These are phyloP conservation scores for Pampusana beccarii DNA, from an alignment of 2,113 vertebrate species.

Conservation along the genomic window DNA sequence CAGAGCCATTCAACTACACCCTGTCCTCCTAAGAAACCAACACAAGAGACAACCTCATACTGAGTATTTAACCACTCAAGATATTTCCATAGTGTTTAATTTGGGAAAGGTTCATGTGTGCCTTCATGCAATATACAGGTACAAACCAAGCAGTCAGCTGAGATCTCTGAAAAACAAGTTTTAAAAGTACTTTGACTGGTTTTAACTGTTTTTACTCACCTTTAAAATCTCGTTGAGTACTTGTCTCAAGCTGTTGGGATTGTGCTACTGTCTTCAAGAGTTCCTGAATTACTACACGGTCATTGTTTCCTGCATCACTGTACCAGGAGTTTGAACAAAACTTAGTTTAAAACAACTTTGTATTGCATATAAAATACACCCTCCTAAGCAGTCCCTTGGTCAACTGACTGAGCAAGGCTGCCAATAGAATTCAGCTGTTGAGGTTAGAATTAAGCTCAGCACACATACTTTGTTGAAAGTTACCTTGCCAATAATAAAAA, in stretches of 20 bases:
- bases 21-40: background rate
- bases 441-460: background rate
- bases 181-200: background rate
- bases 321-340: conserved; percentile 11
- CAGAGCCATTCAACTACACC: background rate
- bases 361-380: background rate
- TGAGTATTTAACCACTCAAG: background rate
- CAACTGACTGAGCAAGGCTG: background rate
- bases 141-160: background rate
- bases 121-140: background rate
- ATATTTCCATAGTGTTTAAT: background rate
- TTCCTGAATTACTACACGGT: conserved; percentile 96
- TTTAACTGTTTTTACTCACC: conserved; percentile 71
- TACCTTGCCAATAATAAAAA: background rate
- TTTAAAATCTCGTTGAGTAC: conserved; percentile 96
- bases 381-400: background rate
- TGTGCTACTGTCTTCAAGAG: conserved; percentile 96
- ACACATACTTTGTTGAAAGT: background rate
- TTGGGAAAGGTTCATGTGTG: background rate
- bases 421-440: background rate
- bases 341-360: background rate
- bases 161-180: background rate
- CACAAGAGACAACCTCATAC: background rate
- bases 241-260: conserved; percentile 96
- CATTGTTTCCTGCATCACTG: conserved; percentile 93